These are phyloP conservation scores for Mesochorus sp. DNA, from an alignment of 2,888 invertebrate species.

Conservation along the genomic window DNA sequence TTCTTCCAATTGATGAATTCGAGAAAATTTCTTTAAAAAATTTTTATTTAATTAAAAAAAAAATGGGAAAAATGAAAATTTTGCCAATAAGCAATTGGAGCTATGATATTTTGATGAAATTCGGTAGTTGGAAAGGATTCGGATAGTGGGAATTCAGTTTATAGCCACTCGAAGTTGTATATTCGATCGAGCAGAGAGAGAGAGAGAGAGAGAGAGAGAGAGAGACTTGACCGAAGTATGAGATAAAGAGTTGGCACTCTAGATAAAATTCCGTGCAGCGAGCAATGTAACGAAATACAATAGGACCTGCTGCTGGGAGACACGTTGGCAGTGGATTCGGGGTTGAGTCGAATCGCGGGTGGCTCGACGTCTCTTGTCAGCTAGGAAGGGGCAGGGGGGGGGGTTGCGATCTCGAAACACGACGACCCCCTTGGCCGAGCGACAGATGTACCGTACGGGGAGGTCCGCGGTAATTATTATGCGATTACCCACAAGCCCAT, in stretches of 20 bases:
- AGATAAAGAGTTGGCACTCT: too few species aligned
- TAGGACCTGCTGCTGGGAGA: conserved; percentile 76
- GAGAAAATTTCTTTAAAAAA: too few species aligned
- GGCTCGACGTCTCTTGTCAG: too few species aligned
- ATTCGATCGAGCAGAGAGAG: not conserved
- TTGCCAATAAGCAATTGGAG: too few species aligned
- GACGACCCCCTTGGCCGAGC: conserved; percentile 68
- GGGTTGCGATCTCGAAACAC: conserved; percentile 42
- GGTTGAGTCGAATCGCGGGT: too few species aligned
- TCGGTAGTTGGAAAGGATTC: too few species aligned
- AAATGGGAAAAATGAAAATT: too few species aligned
- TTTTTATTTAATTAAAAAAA: too few species aligned
- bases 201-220: not conserved
- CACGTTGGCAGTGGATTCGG: conserved; percentile 35
- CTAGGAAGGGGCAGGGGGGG: conserved; percentile 40
- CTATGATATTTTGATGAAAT: too few species aligned
- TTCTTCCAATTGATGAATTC: too few species aligned
- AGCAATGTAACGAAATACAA: conserved; percentile 72
- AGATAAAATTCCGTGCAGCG: conserved; percentile 53
- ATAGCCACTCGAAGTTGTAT: too few species aligned
- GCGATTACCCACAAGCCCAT: conserved; percentile 82
- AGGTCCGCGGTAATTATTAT: conserved; percentile 81
- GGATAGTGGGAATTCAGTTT: too few species aligned
- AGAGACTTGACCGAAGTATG: conserved; percentile 10
- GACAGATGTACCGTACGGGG: conserved; percentile 80